A percentile compares a stretch with the other conserved stretches of the same genome.
These are phyloP conservation scores for Zosterops japonicus DNA, from an alignment of 2,113 vertebrate species.

Conservation along the genomic window DNA sequence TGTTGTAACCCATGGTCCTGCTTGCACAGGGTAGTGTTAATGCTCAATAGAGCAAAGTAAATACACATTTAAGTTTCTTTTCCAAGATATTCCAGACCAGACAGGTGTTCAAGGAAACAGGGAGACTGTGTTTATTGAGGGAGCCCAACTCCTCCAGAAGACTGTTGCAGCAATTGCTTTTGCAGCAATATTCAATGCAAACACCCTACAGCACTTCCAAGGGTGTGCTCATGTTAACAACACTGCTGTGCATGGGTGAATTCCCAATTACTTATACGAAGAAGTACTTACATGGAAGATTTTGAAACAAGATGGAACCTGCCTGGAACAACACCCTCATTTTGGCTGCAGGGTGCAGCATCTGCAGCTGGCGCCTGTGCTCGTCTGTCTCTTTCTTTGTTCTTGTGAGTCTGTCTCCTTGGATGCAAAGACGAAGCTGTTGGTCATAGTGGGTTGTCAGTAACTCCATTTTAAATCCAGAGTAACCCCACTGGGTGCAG, in stretches of 20 bases:
- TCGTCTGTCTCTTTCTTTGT: conserved; percentile 46
- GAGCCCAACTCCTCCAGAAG: background rate
- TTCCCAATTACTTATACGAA: conserved; percentile 1
- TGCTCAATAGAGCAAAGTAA: background rate
- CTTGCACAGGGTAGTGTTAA: background rate
- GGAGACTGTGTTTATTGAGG: background rate
- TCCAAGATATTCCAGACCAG: background rate
- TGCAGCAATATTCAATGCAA: background rate
- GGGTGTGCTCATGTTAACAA: background rate
- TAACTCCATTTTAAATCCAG: background rate
- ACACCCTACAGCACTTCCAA: background rate
- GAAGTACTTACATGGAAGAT: background rate
- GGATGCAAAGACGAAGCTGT: conserved; percentile 29
- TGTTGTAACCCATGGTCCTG: background rate
- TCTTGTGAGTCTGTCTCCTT: conserved; percentile 46
- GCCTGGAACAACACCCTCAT: conserved; percentile 35
- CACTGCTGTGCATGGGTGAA: background rate
- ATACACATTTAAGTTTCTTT: background rate
- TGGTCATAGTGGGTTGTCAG: conserved; percentile 32
- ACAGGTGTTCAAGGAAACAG: background rate
- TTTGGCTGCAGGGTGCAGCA: conserved; percentile 52
- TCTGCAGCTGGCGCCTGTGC: conserved; percentile 40
- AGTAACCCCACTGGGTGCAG: background rate
- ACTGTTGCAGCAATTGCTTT: background rate
- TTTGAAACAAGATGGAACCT: conserved; percentile 54